Conservation (phyloP, 2,113 vertebrate genomes). For the Otis tarda region DNA sequence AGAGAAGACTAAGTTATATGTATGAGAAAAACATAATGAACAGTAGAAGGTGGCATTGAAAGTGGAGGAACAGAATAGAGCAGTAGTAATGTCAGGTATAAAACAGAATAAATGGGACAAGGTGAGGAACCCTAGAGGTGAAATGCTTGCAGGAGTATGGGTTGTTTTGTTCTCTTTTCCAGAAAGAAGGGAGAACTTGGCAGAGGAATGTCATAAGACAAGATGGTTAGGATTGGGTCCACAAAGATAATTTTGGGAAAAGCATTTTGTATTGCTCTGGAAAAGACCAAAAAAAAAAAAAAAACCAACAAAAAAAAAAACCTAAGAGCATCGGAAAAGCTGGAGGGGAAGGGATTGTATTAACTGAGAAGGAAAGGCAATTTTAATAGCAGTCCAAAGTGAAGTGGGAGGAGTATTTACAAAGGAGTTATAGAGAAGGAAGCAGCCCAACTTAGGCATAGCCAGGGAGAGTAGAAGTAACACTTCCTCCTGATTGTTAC, state of each 20-base stretch:
- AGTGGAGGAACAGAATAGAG: neutral
- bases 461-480: neutral
- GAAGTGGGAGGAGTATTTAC: neutral
- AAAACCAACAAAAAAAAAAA: no score
- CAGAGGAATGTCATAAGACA: neutral
- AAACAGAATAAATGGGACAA: neutral
- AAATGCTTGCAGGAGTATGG: neutral
- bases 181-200: neutral
- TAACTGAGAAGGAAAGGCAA: neutral
- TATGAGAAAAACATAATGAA: neutral
- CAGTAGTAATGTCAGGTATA: neutral
- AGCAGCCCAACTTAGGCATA: neutral
- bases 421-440: neutral
- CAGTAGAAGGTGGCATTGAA: neutral
- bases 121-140: neutral
- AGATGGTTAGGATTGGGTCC: neutral
- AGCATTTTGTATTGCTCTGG: neutral
- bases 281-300: neutral
- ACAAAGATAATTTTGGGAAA: neutral
- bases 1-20: neutral
- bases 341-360: neutral
- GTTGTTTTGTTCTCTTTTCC: neutral
- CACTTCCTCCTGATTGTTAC: neutral
- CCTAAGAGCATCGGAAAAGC: neutral
- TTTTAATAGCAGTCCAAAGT: neutral